A percentile compares a stretch with the other conserved stretches of the same genome.
These are phyloP conservation scores for Microctonus aethiopoides DNA, from an alignment of 2,888 invertebrate genomes.

Conservation along the genomic window DNA sequence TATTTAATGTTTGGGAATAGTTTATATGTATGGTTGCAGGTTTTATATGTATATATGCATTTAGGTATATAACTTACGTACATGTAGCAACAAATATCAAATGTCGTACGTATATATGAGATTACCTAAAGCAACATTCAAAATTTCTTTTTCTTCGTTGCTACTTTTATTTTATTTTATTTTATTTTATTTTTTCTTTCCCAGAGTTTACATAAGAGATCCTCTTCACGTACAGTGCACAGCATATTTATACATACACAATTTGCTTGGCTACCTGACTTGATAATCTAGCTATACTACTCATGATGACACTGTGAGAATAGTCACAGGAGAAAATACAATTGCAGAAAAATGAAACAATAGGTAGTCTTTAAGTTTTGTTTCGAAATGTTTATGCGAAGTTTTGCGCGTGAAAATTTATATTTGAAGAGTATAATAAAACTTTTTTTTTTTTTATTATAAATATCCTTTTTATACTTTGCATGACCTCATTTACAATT, in stretches of 20 bases:
- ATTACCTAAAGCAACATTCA: constrained; percentile 4
- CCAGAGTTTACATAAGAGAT: neutral
- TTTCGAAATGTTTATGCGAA: constrained; percentile 54
- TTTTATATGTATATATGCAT: too few relatives aligned
- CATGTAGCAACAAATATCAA: neutral
- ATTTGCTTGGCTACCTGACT: constrained; percentile 3
- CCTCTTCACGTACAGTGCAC: too few relatives aligned
- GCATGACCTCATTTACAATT: neutral
- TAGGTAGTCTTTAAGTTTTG: constrained; percentile 40
- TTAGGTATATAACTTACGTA: neutral
- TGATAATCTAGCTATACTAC: neutral
- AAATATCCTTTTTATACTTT: neutral
- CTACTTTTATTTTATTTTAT: neutral
- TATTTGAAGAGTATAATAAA: constrained; percentile 12
- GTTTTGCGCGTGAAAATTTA: constrained; percentile 27
- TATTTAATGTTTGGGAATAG: neutral
- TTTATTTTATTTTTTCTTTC: neutral
- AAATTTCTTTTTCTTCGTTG: neutral
- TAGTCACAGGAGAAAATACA: constrained; percentile 61
- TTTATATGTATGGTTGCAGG: neutral
- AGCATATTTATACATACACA: neutral
- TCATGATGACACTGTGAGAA: constrained; percentile 57
- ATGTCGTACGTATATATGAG: neutral
- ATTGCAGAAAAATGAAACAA: constrained; percentile 59
- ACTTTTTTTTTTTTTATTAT: neutral